phyloP scores from a whole-genome alignment of 92 coral and sea anemone species.

The Siderastrea radians region DNA sequence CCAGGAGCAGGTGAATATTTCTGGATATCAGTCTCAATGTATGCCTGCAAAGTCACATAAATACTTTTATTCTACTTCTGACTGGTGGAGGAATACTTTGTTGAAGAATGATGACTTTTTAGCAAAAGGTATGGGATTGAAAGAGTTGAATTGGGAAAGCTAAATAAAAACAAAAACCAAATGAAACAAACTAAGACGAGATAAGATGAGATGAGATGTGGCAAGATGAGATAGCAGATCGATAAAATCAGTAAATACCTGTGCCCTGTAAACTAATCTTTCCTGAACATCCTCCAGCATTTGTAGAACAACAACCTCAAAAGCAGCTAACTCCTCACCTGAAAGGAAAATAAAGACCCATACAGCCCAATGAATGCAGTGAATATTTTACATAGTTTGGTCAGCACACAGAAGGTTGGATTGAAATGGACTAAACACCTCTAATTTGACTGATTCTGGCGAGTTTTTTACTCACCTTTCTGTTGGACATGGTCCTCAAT shows the following conservation, averaged over 20 bases:
- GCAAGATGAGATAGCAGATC: too few species aligned
- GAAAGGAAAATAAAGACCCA: neutral
- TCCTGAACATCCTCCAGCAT: constrained; percentile 99
- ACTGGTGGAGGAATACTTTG: too few species aligned
- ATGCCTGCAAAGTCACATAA: constrained; percentile 72
- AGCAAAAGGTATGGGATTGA: too few species aligned
- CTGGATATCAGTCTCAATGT: constrained; percentile 92
- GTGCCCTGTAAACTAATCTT: constrained; percentile 96
- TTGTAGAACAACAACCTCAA: constrained; percentile 91
- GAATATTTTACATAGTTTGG: neutral
- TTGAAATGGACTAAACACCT: neutral
- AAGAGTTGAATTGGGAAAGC: too few species aligned
- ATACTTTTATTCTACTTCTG: too few species aligned
- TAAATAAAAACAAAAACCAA: too few species aligned
- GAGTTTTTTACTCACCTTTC: constrained; percentile 67
- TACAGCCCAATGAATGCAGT: neutral
- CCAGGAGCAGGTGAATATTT: constrained; percentile 98
- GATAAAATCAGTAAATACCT: constrained; percentile 57
- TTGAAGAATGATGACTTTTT: too few species aligned
- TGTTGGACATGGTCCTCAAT: constrained; percentile 96
- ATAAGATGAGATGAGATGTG: too few species aligned
- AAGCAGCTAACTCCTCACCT: constrained; percentile 97
- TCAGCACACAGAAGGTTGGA: neutral
- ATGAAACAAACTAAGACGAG: too few species aligned
- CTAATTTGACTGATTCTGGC: neutral